phyloP scores from a whole-genome alignment of 1,140 invertebrate genomes.

The Pachypeltis micranthus region DNA sequence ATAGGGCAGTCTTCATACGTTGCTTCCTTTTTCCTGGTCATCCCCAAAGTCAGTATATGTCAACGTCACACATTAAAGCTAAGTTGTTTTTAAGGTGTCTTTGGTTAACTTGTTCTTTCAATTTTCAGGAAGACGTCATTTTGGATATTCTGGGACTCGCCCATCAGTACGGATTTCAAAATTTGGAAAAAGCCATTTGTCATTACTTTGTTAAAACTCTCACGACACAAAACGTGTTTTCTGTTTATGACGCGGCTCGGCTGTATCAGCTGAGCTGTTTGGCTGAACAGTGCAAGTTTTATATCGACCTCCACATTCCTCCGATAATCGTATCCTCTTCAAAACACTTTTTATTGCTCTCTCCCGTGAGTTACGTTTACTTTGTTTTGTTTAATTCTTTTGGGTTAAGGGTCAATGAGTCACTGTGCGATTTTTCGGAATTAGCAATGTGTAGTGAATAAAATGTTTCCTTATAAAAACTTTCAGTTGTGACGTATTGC shows the following conservation, averaged over 20 bases:
- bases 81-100: no score
- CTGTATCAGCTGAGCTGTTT: slow-evolving; percentile 54
- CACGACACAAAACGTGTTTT: slow-evolving; percentile 77
- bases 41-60: not conserved
- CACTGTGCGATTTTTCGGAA: no score
- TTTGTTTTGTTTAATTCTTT: slow-evolving; percentile 7
- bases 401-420: no score
- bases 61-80: not conserved
- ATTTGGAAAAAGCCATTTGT: slow-evolving; percentile 81
- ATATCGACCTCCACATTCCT: slow-evolving; percentile 77
- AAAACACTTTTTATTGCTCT: slow-evolving; percentile 76
- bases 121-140: slow-evolving; percentile 60
- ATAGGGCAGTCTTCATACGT: no score
- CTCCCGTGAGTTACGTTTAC: slow-evolving; percentile 48
- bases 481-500: no score
- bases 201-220: slow-evolving; percentile 84
- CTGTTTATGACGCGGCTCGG: slow-evolving; percentile 81
- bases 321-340: slow-evolving; percentile 54
- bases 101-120: not conserved
- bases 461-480: no score
- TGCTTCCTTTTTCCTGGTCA: no score
- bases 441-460: no score
- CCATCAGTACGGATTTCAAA: slow-evolving; percentile 89
- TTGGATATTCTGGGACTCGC: slow-evolving; percentile 79
- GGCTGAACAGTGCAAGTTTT: slow-evolving; percentile 50